A percentile compares a stretch with the other conserved stretches of the same genome.
These are phyloP conservation scores for Montipora foliosa DNA, from an alignment of 64 coral and sea anemone species.

Conservation along the genomic window DNA sequence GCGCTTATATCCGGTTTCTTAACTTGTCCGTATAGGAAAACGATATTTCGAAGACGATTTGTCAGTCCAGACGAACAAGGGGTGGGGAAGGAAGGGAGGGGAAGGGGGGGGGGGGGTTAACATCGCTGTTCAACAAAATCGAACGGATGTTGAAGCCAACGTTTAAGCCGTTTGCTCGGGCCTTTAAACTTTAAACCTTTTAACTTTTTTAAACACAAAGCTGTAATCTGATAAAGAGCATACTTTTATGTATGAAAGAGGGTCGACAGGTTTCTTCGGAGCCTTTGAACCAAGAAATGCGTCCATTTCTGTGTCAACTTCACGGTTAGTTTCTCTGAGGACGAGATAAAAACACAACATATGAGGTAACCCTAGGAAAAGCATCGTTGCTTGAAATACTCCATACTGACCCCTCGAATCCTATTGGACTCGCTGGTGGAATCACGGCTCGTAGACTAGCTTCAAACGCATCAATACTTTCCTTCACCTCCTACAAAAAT, in stretches of 20 bases:
- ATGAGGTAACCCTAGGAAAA: not conserved
- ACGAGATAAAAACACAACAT: not conserved
- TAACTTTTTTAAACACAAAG: not conserved
- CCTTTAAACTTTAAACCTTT: too few relatives aligned
- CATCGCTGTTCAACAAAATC: too few relatives aligned
- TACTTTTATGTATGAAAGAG: slow-evolving; percentile 39
- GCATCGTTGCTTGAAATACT: not conserved
- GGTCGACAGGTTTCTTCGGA: slow-evolving; percentile 38
- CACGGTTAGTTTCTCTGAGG: slow-evolving; percentile 28
- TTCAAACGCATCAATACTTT: slow-evolving; percentile 93
- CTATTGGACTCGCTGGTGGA: slow-evolving; percentile 80
- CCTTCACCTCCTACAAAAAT: slow-evolving; percentile 83
- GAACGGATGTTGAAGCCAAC: too few relatives aligned
- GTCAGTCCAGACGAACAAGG: too few relatives aligned
- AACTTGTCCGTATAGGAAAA: too few relatives aligned
- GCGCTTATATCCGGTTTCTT: too few relatives aligned
- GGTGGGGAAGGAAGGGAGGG: too few relatives aligned
- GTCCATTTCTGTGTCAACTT: slow-evolving; percentile 24
- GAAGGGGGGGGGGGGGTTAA: too few relatives aligned
- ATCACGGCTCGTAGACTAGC: slow-evolving; percentile 87
- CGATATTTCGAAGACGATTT: too few relatives aligned
- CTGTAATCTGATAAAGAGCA: not conserved
- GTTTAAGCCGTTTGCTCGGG: too few relatives aligned
- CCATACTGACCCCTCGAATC: slow-evolving; percentile 82
- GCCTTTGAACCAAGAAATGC: slow-evolving; percentile 18